These are phyloP conservation scores for Oenanthe oenanthe DNA, from an alignment of 2,113 vertebrate species.

Conservation along the genomic window DNA sequence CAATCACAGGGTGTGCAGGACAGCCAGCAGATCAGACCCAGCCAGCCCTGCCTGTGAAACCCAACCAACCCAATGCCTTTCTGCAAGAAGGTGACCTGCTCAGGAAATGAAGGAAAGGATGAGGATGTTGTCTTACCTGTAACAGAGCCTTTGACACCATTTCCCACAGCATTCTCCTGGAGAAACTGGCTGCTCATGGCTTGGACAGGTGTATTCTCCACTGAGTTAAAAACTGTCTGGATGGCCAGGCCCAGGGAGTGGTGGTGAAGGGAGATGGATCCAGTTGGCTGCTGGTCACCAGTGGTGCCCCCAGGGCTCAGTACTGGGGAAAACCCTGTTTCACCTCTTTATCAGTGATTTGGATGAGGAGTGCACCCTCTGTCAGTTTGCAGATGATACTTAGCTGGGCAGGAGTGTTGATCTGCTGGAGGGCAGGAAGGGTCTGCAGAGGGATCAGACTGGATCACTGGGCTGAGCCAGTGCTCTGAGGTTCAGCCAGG, in stretches of 20 bases:
- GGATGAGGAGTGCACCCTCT: not conserved
- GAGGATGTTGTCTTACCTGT: not conserved
- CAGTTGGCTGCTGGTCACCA: not conserved
- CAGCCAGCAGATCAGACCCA: not conserved
- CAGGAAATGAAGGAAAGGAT: not conserved
- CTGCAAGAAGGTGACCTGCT: not conserved
- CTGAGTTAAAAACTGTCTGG: not conserved
- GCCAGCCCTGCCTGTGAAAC: not conserved
- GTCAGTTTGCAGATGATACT: not conserved
- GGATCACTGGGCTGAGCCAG: accelerated
- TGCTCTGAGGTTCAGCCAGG: not conserved
- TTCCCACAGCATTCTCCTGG: not conserved
- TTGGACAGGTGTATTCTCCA: not conserved
- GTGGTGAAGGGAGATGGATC: not conserved
- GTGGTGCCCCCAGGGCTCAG: not conserved
- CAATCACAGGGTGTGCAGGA: accelerated
- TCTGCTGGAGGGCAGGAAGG: not conserved
- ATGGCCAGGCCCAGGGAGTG: not conserved
- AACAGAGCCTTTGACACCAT: not conserved
- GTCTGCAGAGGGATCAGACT: not conserved
- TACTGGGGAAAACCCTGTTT: not conserved
- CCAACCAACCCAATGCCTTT: not conserved
- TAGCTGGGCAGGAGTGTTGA: not conserved
- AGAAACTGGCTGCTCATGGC: not conserved
- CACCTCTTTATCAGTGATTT: not conserved